Evolutionary conservation across 2,888 invertebrate species (phyloP), one percentile per base, ranked within the genome.

Genomic region (Pristionchus maxplancki): DNA sequence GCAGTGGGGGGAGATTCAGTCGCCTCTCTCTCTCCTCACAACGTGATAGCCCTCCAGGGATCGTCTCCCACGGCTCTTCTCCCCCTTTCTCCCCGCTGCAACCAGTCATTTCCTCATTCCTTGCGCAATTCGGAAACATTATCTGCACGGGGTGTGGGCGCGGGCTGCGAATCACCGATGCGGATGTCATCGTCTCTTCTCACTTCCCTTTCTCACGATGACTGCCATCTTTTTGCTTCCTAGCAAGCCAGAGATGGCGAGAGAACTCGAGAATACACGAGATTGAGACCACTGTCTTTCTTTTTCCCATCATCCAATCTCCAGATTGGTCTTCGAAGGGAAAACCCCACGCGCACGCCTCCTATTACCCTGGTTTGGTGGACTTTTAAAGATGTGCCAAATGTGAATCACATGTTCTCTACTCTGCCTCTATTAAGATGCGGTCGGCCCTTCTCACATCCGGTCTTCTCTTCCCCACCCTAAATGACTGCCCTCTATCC

Each of bases 31-130:
- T 37, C 53, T 34, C 31, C 31, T 81, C 44, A 31, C 48, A 50
- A 31, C 82, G 44, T 78, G 78, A 78, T 78, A 28, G 78, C 78
- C 78, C 78, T 78, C 78, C 44, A 48, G 78, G 78, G 78, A 78
- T 78, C 78, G 44, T 82, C 53, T 50, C 82, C 53, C 82, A 31
- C 48, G 9, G 20, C 28, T 48, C 28, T 31, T 28, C 53, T 31
- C 82, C 13, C 31, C 28, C 53, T 58, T 8, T 50, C 28, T 20
- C 28, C 53, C 24, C 53, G 20, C 6, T 11, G 15, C n/a, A 20
- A 28, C 44, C 44, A 40, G 40, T 78, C 37, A 40, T 40, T 53
- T 50, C 82, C 82, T 53, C 50, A 82, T 53, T 82, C 34, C 44
- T 37, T 78, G 40, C 78, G 44, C 44, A 44, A 78, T 44, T 78